Percentiles rank a stretch among this genome's conserved stretches.
Evolutionary conservation across 2,888 invertebrate species (phyloP).

Genomic region (Calameuta pallipes): DNA sequence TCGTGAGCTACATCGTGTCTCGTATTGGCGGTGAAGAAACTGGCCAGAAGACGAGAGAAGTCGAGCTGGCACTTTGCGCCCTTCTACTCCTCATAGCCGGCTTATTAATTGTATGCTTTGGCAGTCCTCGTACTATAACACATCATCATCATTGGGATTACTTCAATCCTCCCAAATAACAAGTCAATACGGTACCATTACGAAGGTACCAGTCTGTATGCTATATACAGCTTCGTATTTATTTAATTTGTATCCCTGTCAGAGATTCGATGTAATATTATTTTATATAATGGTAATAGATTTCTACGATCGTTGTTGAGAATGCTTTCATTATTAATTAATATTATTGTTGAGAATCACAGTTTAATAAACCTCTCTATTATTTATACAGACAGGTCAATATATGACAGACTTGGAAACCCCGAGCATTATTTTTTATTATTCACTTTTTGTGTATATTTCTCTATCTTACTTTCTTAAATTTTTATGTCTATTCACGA

Average conservation of each 20-base stretch:
- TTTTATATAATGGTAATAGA: constrained; percentile 34
- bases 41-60: constrained; percentile 72
- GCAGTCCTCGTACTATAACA: constrained; percentile 74
- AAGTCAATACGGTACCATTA: background rate
- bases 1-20: constrained; percentile 75
- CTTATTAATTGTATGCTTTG: constrained; percentile 79
- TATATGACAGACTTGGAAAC: too few species aligned
- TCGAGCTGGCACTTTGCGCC: constrained; percentile 82
- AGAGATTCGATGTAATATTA: constrained; percentile 12
- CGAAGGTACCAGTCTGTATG: background rate
- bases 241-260: constrained; percentile 17
- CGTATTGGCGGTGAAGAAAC: constrained; percentile 73
- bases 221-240: constrained; percentile 9
- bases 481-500: too few species aligned
- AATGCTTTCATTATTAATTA: constrained; percentile 16
- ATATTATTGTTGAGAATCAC: constrained; percentile 21
- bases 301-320: constrained; percentile 20
- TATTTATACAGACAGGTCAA: constrained; percentile 10
- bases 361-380: constrained; percentile 23
- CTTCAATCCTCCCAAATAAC: constrained; percentile 80
- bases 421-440: too few species aligned
- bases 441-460: too few species aligned
- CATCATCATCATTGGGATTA: constrained; percentile 90
- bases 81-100: constrained; percentile 83
- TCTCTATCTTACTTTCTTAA: too few species aligned